These are phyloP conservation scores for Eurypyga helias DNA, from an alignment of 2,113 vertebrate species.

Conservation along the genomic window DNA sequence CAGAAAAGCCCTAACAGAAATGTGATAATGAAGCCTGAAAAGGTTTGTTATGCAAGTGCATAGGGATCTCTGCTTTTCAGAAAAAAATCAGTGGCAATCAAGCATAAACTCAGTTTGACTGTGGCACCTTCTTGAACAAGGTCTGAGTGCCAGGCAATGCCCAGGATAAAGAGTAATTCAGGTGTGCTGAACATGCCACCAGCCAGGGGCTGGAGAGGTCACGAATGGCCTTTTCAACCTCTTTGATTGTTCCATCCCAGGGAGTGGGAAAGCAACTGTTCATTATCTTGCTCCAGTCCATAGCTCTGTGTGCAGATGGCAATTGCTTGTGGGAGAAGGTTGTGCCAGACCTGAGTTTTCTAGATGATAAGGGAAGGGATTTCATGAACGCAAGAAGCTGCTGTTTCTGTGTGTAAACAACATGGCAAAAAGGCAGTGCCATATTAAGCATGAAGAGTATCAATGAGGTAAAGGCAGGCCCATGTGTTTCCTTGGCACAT, in stretches of 20 bases:
- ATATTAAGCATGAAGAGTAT: neutral
- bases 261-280: neutral
- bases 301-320: neutral
- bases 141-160: neutral
- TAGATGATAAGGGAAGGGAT: neutral
- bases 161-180: neutral
- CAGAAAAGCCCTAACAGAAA: neutral
- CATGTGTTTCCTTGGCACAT: neutral
- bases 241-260: neutral
- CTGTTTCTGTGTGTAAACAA: neutral
- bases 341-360: neutral
- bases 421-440: neutral
- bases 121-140: neutral
- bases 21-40: neutral
- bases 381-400: neutral
- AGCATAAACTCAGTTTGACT: neutral
- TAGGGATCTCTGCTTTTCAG: neutral
- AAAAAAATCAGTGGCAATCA: neutral
- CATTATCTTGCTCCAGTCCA: neutral
- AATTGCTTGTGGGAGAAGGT: neutral
- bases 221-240: neutral
- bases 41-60: neutral
- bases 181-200: neutral
- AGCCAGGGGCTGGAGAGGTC: neutral
- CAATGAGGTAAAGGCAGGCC: neutral